A percentile compares a stretch with the other conserved stretches of the same genome.
Conservation (phyloP, 30 jellyfish, hydroid and myxozoan species). For the Morbakka virulenta region DNA sequence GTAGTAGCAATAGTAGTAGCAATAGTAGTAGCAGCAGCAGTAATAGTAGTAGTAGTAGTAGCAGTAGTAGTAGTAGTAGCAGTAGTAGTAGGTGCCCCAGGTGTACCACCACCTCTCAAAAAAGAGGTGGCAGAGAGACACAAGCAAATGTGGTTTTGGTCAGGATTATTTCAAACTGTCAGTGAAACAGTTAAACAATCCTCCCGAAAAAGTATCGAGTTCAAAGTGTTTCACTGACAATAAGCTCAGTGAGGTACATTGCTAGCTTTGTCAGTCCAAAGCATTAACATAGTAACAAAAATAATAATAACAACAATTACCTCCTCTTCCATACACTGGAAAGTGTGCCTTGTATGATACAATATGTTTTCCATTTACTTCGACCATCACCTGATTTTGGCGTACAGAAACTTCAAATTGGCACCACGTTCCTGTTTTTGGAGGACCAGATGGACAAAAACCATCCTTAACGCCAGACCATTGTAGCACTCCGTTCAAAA, state of each 20-base stretch:
- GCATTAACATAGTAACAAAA: too few relatives aligned
- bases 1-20: not conserved
- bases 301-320: too few relatives aligned
- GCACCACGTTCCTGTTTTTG: constrained; percentile 62
- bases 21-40: not conserved
- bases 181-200: too few relatives aligned
- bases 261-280: too few relatives aligned
- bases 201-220: too few relatives aligned
- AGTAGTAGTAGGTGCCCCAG: not conserved
- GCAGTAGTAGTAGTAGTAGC: not conserved
- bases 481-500: constrained; percentile 66
- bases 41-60: not conserved
- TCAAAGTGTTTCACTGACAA: too few relatives aligned
- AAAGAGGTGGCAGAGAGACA: not conserved
- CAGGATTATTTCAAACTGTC: too few relatives aligned
- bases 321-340: constrained; percentile 68
- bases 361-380: constrained; percentile 60
- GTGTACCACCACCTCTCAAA: too few relatives aligned
- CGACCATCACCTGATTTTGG: constrained; percentile 32
- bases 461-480: constrained; percentile 59
- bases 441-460: constrained; percentile 66
- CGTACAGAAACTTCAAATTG: constrained; percentile 45
- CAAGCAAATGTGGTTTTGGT: too few relatives aligned
- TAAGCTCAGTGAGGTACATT: too few relatives aligned
- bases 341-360: constrained; percentile 56